phyloP scores from a whole-genome alignment of 1,140 invertebrate genomes.

The Meloidogyne hapla region DNA sequence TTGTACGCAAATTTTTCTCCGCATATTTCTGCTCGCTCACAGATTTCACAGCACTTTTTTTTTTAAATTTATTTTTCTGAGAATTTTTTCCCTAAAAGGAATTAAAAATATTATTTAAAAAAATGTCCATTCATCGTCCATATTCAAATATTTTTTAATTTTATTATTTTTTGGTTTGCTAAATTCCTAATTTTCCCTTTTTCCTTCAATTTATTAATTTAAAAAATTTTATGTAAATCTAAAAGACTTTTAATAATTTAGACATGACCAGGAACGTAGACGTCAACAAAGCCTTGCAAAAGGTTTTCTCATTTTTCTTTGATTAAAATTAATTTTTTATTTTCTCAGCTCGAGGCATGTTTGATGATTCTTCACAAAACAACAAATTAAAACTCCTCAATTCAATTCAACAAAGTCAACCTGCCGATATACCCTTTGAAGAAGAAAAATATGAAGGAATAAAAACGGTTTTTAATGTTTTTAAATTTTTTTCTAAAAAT shows the following conservation, averaged over 20 bases:
- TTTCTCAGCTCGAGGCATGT: background rate
- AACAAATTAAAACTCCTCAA: background rate
- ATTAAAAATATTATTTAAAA: no score
- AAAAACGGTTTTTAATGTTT: conserved; percentile 53
- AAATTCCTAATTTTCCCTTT: no score
- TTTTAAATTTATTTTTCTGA: no score
- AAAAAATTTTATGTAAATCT: conserved; percentile 11
- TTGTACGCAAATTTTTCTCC: no score
- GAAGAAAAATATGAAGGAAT: conserved; percentile 53
- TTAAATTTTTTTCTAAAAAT: background rate
- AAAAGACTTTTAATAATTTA: no score
- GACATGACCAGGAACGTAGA: conserved; percentile 8
- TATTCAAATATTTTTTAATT: no score
- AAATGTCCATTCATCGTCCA: no score
- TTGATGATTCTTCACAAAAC: background rate
- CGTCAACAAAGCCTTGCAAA: background rate
- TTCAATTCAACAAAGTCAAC: background rate
- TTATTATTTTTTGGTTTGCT: no score
- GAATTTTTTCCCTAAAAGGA: no score
- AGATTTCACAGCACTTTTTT: no score
- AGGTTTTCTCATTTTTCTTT: background rate
- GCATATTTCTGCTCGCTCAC: no score
- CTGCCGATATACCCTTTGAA: background rate
- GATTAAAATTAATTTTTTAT: background rate
- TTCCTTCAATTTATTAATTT: no score